Base-by-base conservation (phyloP, 2,888 invertebrate genomes). In the Hoplodrina ambigua region DNA sequence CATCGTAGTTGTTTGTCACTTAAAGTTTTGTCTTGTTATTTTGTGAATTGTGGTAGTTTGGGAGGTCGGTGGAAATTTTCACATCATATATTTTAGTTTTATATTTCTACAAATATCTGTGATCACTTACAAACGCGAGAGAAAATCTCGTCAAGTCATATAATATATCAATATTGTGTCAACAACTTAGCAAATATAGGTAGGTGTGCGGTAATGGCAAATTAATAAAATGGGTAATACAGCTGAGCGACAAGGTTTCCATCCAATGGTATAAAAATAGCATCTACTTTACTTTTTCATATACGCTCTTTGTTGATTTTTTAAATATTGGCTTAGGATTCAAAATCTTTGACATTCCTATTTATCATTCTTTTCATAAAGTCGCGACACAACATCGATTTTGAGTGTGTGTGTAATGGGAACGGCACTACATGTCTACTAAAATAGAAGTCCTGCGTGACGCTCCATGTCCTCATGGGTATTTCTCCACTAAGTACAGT, bases 1-100 rank as follows among this genome's bases (percentile, higher is more conserved):
- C 83, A 74, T 77, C 46, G 61, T 78, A 54, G 55, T 67, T 73
- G 72, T 80, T 80, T 81, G 71, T 81, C 59, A 59, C 63, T 44
- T 58, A 20, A 66, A 65, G 58, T 81, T 80, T 46, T 46, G 33
- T 19, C 25, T 65, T 33, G 63, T 78, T 74, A 55, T 71, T 66
- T 69, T 50, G 50, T 68, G 30, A 62, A 78, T 17, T 46, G 49
- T 65, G 44, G 44, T 76, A 67, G 63, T 72, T 61, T 54, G 10
- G 11, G 49, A n/a, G 15, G 55, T 58, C n/a, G 65, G 44, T 53
- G 17, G 55, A 65, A 62, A 59, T 62, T 44, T 49, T 55, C 13
- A 13, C 44, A 4, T 44, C 33, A 11, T 59, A 19, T 49, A 64
- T n/a, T 60, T 57, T 13, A 44, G 15, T 33, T 33, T 3, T 59